Evolutionary conservation across 92 coral and sea anemone species (phyloP).

Genomic region (Porites cylindrica): DNA sequence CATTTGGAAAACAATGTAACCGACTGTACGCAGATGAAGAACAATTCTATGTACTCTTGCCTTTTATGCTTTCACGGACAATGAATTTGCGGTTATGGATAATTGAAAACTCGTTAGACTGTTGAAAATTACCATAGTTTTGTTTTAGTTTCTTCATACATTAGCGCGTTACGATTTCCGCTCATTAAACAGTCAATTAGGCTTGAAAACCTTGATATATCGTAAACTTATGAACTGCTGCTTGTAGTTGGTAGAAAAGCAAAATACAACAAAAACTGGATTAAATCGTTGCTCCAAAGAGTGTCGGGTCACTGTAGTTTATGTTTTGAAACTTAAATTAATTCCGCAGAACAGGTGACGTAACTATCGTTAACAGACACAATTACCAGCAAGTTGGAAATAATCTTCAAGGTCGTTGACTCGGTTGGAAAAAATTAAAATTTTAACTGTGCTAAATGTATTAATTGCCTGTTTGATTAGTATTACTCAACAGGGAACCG

Average conservation of each 20-base stretch:
- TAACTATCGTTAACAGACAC: too few species aligned
- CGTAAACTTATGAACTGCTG: conserved; percentile 13
- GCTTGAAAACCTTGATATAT: too few species aligned
- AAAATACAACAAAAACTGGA: neutral
- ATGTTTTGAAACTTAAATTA: neutral
- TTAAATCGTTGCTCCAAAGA: neutral
- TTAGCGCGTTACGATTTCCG: neutral
- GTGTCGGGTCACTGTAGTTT: neutral
- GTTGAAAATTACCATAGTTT: conserved; percentile 26
- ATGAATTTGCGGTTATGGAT: conserved; percentile 12
- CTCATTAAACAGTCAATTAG: conserved; percentile 8
- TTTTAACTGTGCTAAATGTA: too few species aligned
- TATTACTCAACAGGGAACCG: too few species aligned
- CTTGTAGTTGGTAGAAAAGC: neutral
- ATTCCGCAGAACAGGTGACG: neutral
- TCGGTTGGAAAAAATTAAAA: too few species aligned
- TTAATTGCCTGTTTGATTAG: too few species aligned
- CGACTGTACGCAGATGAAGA: neutral
- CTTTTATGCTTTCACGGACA: conserved; percentile 1
- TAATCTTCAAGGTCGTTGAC: too few species aligned
- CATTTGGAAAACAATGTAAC: neutral
- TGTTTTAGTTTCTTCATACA: conserved; percentile 5
- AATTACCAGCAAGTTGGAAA: too few species aligned
- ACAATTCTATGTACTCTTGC: too few species aligned
- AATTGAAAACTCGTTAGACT: conserved; percentile 22